Evolutionary conservation across 2,113 vertebrate genomes (phyloP).

Genomic region (Brachionichthys hirsutus): DNA sequence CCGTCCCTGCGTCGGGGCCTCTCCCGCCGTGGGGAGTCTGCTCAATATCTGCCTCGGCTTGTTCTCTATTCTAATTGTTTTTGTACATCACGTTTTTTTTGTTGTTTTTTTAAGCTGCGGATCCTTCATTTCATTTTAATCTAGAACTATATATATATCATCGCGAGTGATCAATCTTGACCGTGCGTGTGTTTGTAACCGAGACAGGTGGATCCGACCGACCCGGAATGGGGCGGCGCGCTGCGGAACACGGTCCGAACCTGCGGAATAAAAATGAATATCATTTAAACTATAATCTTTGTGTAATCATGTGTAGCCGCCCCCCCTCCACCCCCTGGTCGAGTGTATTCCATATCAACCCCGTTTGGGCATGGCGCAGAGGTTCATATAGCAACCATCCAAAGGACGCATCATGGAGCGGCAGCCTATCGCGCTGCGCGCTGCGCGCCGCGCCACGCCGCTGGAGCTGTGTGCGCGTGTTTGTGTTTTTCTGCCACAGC

Average conservation of each 20-base stretch:
- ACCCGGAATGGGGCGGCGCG: conserved; percentile 61
- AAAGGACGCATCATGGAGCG: conserved; percentile 71
- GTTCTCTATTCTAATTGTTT: background rate
- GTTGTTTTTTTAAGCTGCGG: background rate
- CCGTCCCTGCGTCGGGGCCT: conserved; percentile 54
- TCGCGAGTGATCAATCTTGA: background rate
- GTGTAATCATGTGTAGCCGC: background rate
- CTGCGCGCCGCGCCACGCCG: too few species aligned
- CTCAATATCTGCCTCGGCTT: conserved; percentile 50
- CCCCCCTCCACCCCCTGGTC: background rate
- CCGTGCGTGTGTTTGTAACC: conserved; percentile 14
- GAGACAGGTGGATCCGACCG: conserved; percentile 36
- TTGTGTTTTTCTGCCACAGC: conserved; percentile 79
- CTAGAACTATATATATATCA: conserved; percentile 3
- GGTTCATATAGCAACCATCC: conserved; percentile 75
- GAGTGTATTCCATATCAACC: conserved; percentile 23
- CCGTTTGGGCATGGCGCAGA: conserved; percentile 62
- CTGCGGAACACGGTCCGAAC: conserved; percentile 36
- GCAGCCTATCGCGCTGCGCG: conserved; percentile 69
- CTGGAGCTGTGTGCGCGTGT: conserved; percentile 77
- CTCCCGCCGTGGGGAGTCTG: conserved; percentile 59
- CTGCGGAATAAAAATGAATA: background rate
- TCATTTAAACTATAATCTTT: conserved; percentile 10
- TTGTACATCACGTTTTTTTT: too few species aligned
- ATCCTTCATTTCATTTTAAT: background rate